phyloP scores from a whole-genome alignment of 2,113 vertebrate species.

The Ptychochromis oligacanthus region DNA sequence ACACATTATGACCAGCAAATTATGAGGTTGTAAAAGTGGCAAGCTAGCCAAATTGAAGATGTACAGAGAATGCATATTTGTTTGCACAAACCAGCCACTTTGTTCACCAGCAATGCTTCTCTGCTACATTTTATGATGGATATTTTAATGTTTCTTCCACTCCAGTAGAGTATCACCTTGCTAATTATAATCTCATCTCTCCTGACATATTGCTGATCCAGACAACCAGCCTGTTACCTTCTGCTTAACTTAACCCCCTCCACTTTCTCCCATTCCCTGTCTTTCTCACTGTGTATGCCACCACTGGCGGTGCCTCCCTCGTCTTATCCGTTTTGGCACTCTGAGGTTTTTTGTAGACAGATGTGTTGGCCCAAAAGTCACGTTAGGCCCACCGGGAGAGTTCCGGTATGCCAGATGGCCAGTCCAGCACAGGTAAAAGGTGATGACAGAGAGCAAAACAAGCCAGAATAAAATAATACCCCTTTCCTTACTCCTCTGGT shows the following conservation, averaged over 20 bases:
- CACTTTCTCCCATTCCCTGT: not conserved
- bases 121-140: not conserved
- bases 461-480: not conserved
- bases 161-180: not conserved
- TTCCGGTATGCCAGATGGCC: constrained; percentile 1
- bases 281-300: not conserved
- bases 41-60: not conserved
- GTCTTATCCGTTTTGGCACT: not conserved
- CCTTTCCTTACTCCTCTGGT: not conserved
- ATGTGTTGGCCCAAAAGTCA: not conserved
- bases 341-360: not conserved
- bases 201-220: not conserved
- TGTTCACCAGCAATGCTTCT: not conserved
- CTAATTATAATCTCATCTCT: not conserved
- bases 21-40: not conserved
- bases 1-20: not conserved
- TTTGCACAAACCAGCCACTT: not conserved
- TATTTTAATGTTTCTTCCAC: not conserved
- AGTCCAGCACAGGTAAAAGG: not conserved
- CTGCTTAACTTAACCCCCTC: not conserved
- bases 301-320: not conserved
- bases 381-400: not conserved
- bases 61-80: not conserved
- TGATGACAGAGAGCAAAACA: constrained; percentile 1
- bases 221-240: not conserved